Evolutionary conservation across 37 sponge, comb jelly and placozoan genomes (phyloP), one percentile per base, ranked within the genome.

Genomic region (Ephydatia muelleri): DNA sequence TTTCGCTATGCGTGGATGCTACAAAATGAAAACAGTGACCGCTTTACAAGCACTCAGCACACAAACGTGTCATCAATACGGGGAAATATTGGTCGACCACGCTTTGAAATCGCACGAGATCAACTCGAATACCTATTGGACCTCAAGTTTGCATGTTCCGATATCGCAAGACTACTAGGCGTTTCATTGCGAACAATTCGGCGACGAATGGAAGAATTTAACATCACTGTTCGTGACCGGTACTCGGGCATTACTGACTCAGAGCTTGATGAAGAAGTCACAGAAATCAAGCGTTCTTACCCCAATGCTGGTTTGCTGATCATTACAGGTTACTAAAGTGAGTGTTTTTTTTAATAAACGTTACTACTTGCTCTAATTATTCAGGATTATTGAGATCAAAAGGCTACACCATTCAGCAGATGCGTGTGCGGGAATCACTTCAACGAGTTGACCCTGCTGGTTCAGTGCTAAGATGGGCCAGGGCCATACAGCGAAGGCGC

Each of bases 401-500:
- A 26, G 88, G 92, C 25, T 29, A 43, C 5, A 68, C 72, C 23
- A 33, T 91, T 25, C 92, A 91, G 68, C 70, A 72, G 27, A 14
- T 65, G 5, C 70, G 88, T 31, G 67, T 91, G 12, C 3, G 92
- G n/a, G 88, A 82, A 11, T 81, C 85, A 0, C 81, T 80, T 25
- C 48, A 77, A 23, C 35, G 92, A 32, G 80, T 88, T 49, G 92
- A 91, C 64, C 92, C 92, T 64, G 78, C 30, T 29, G 87, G 88
- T 16, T 25, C 49, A 0, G 25, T 83, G 2, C 40, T 86, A 36
- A 2, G 88, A 13, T 32, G 88, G 14, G 30, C 70, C 32, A 6
- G 26, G 21, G 37, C 38, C 49, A 23, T 92, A 23, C 38, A 65
- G 29, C 80, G 91, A 48, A 49, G 91, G 19, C 35, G 13, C 22